These are phyloP conservation scores for Spheniscus mendiculus DNA, from an alignment of 2,113 vertebrate genomes.

Conservation along the genomic window DNA sequence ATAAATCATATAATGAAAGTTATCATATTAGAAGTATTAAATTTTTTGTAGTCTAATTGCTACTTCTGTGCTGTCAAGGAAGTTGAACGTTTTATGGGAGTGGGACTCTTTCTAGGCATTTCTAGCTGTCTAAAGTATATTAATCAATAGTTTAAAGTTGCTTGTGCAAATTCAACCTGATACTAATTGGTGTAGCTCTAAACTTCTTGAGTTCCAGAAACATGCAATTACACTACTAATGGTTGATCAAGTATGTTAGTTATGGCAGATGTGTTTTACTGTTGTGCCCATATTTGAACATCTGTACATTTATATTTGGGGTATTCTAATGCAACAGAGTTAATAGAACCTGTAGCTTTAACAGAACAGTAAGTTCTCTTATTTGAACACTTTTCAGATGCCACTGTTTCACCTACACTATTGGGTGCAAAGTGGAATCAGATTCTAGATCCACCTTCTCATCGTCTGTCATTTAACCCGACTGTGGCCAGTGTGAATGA, in stretches of 20 bases:
- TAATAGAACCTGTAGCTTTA: neutral
- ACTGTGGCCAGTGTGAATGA: constrained; percentile 77
- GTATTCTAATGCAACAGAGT: neutral
- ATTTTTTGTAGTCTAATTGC: neutral
- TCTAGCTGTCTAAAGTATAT: neutral
- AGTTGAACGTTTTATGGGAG: neutral
- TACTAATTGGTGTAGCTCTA: neutral
- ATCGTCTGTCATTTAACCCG: constrained; percentile 82
- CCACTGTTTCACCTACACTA: constrained; percentile 85
- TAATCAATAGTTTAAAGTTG: neutral
- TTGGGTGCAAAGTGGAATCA: constrained; percentile 94
- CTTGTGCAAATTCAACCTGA: neutral
- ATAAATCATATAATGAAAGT: constrained; percentile 4
- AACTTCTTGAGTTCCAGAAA: neutral
- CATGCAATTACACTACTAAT: neutral
- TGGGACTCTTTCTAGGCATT: neutral
- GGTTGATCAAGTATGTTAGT: neutral
- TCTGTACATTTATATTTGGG: neutral
- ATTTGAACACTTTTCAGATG: constrained; percentile 80
- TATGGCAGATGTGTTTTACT: neutral
- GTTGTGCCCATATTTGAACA: neutral
- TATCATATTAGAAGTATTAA: neutral
- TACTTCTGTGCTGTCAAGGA: neutral
- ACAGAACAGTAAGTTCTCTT: neutral
- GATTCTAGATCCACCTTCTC: constrained; percentile 88